phyloP scores from a whole-genome alignment of 1,140 invertebrate species.

The Argopecten irradians region DNA sequence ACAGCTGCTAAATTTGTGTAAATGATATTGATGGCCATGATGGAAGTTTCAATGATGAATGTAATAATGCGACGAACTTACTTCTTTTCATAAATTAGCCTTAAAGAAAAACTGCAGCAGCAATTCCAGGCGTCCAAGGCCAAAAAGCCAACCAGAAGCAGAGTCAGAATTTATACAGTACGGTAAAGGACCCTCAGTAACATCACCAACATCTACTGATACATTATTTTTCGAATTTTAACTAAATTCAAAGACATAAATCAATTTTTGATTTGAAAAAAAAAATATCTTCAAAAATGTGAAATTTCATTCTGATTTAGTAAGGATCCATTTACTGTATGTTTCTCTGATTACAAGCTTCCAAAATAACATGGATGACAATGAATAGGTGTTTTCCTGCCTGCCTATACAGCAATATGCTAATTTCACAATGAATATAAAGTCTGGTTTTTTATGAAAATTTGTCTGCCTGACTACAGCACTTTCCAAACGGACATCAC shows the following conservation, averaged over 20 bases:
- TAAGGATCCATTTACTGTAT: background rate
- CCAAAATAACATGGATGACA: background rate
- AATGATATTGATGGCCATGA: background rate
- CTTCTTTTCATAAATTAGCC: background rate
- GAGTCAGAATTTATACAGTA: background rate
- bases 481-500: background rate
- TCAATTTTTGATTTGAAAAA: background rate
- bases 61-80: background rate
- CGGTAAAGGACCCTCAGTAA: background rate
- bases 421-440: background rate
- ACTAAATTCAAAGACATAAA: background rate
- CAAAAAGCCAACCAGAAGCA: conserved; percentile 1
- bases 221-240: background rate
- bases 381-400: background rate
- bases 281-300: background rate
- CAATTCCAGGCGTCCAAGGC: background rate
- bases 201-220: background rate
- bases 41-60: background rate
- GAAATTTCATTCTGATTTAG: background rate
- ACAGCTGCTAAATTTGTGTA: background rate
- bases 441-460: background rate
- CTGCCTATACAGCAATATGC: background rate
- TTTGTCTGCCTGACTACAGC: background rate
- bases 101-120: background rate
- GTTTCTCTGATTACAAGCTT: background rate